Evolutionary conservation across 1,140 invertebrate genomes (phyloP), one percentile per base, ranked within the genome.

Genomic region (Euborellia annulipes): DNA sequence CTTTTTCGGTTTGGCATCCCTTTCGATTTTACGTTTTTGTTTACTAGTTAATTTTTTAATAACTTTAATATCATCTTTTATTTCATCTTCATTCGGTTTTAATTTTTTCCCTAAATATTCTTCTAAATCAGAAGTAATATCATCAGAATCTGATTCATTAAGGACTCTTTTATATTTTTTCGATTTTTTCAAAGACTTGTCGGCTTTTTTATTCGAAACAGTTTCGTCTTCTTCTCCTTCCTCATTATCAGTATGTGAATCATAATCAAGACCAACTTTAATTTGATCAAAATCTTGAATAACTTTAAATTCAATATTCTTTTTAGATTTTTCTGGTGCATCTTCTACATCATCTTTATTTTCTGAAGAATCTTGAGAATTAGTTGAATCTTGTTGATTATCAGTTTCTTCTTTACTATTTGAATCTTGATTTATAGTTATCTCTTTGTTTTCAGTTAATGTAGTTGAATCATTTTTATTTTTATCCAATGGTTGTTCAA

Each of bases 271-370:
- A 43, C 71, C 73, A 27, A 89, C 79, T 50, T 76, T 70, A 55
- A 88, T 86, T 64, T 87, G 85, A 11, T 72, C 71, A 58, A 85
- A 85, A 64, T 88, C 80, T 72, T 88, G 84, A 13, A 76, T 62
- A 45, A 80, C 71, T 43, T 62, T 62, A 19, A 73, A 58, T 48
- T 66, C 63, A 16, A 34, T n/a, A 13, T 43, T 48, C 21, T n/a
- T n/a, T 38, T 19, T 45, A 9, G 23, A 11, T 27, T 23, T 17
- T 18, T 36, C 7, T 27, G 6, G 13, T n/a, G 4, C 2, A 19
- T 13, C 64, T 20, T 67, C 61, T 45, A 57, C 55, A 36, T 49
- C 49, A 41, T 58, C 55, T 34, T 52, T 27, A 30, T 48, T 50
- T 48, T 30, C 30, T 41, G 16, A 16, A 36, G 55, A 50, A 40